Evolutionary conservation across 2,888 invertebrate genomes (phyloP).

Genomic region (Rhogogaster chlorosoma): DNA sequence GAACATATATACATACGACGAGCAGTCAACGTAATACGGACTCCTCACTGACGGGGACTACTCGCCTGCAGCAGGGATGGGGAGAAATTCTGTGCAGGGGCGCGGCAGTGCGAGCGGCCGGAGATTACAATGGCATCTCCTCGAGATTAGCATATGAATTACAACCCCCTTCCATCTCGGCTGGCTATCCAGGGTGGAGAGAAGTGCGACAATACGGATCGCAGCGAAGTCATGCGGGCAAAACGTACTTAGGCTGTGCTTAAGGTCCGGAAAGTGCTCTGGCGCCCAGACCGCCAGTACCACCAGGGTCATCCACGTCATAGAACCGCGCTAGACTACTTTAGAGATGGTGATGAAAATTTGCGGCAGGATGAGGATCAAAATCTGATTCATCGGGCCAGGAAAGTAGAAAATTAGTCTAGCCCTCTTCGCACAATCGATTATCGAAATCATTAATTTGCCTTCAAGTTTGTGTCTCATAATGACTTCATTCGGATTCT

Average conservation of each 20-base stretch:
- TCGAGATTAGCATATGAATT: constrained; percentile 78
- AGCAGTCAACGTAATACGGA: not conserved
- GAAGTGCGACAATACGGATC: constrained; percentile 44
- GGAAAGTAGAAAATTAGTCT: constrained; percentile 12
- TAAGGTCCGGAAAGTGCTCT: constrained; percentile 43
- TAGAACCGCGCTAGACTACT: not conserved
- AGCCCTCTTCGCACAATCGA: not conserved
- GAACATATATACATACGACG: not conserved
- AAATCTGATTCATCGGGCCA: constrained; percentile 1
- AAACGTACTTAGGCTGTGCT: constrained; percentile 31
- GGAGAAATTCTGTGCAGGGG: constrained; percentile 58
- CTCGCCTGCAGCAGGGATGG: constrained; percentile 5
- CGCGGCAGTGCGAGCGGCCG: constrained; percentile 72
- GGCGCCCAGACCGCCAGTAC: constrained; percentile 5
- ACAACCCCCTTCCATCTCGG: constrained; percentile 65
- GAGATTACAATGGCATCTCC: constrained; percentile 78
- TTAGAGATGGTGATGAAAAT: constrained; percentile 31
- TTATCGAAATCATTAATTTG: not conserved
- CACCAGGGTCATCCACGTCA: constrained; percentile 11
- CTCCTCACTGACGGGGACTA: constrained; percentile 31
- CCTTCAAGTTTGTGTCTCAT: not conserved
- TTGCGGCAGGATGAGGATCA: not conserved
- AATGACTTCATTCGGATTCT: not conserved
- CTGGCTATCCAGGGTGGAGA: constrained; percentile 25
- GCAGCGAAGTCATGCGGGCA: constrained; percentile 49